These are phyloP conservation scores for Drosophila kuntzei DNA, from an alignment of 2,888 invertebrate species.

Conservation along the genomic window DNA sequence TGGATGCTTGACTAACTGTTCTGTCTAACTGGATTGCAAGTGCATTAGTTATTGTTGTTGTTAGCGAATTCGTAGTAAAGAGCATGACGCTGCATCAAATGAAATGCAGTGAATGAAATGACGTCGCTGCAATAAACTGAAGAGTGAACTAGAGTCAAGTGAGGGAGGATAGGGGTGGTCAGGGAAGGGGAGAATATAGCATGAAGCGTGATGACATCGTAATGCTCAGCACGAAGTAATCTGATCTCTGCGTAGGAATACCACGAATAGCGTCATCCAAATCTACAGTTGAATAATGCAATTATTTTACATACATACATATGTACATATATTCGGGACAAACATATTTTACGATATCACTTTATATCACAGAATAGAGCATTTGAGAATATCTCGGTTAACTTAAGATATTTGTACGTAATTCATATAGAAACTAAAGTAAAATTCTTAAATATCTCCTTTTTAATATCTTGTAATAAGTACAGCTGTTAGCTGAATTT, in stretches of 20 bases:
- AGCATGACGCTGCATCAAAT: constrained; percentile 70
- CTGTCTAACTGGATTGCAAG: constrained; percentile 68
- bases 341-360: background rate
- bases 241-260: constrained; percentile 27
- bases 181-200: background rate
- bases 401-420: too few species aligned
- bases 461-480: too few species aligned
- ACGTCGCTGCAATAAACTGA: constrained; percentile 56
- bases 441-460: too few species aligned
- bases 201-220: constrained; percentile 14
- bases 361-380: too few species aligned
- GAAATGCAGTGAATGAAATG: constrained; percentile 72
- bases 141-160: background rate
- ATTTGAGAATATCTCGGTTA: too few species aligned
- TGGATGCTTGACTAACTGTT: constrained; percentile 65
- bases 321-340: too few species aligned
- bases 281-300: background rate
- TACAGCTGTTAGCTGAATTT: too few species aligned
- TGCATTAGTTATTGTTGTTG: constrained; percentile 60
- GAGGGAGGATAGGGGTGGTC: background rate
- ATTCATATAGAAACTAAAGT: too few species aligned
- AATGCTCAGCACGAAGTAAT: constrained; percentile 20
- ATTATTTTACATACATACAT: too few species aligned
- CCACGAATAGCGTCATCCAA: constrained; percentile 21
- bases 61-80: constrained; percentile 62